Conservation (phyloP, 2,797 vertebrate genomes). For the Anguilla marmorata region DNA sequence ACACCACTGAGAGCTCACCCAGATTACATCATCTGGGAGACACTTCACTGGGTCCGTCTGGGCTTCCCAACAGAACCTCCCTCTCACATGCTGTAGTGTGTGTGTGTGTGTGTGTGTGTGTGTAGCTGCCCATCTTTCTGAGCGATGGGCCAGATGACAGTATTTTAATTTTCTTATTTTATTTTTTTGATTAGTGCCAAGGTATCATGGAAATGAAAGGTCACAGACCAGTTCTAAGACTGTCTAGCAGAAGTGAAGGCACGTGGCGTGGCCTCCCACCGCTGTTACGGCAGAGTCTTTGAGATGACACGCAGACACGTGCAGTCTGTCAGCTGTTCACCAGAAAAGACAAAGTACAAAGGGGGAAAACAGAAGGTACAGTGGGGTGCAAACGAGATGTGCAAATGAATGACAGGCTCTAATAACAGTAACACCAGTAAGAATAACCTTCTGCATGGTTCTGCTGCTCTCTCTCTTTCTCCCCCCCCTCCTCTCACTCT, state of each 20-base stretch:
- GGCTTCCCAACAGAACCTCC: background rate
- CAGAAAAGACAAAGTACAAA: background rate
- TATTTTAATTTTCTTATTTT: background rate
- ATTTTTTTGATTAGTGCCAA: background rate
- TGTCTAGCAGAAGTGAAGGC: background rate
- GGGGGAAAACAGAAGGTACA: background rate
- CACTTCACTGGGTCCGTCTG: background rate
- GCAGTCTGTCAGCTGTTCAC: background rate
- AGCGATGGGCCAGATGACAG: background rate
- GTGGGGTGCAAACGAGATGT: slow-evolving; percentile 5
- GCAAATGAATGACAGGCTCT: background rate
- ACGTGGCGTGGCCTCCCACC: background rate
- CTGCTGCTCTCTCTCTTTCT: background rate
- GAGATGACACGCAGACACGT: slow-evolving; percentile 3
- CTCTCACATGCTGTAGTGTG: background rate
- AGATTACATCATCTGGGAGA: slow-evolving; percentile 1
- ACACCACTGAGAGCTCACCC: slow-evolving; percentile 3
- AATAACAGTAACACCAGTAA: background rate
- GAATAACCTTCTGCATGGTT: background rate
- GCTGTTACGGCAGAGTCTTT: background rate
- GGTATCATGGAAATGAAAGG: background rate
- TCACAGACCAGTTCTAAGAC: background rate
- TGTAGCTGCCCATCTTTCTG: background rate
- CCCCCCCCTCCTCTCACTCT: background rate
- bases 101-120: background rate